A percentile compares a stretch with the other conserved stretches of the same genome.
Conservation (phyloP, 1,140 invertebrate genomes). For the Zophobas atratus region DNA sequence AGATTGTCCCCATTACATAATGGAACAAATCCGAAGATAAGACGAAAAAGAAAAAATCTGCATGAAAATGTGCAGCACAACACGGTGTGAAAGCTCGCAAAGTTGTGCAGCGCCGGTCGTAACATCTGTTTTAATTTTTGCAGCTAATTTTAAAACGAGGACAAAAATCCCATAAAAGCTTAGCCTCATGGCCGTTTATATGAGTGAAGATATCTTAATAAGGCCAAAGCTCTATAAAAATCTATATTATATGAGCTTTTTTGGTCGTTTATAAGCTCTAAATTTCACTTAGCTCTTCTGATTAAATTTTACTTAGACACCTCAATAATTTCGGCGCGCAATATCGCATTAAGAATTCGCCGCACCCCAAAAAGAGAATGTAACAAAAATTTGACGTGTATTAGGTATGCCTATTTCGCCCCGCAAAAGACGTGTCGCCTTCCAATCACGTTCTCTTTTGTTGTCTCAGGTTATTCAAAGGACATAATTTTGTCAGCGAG, state of each 20-base stretch:
- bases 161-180: neutral
- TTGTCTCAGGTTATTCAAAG: neutral
- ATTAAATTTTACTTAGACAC: slow-evolving; percentile 1
- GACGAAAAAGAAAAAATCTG: too few relatives aligned
- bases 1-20: too few relatives aligned
- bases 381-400: slow-evolving; percentile 3
- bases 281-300: slow-evolving; percentile 1
- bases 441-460: slow-evolving; percentile 1
- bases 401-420: slow-evolving; percentile 2
- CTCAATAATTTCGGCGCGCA: neutral
- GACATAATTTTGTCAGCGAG: slow-evolving; percentile 1
- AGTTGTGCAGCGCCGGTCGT: too few relatives aligned
- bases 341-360: neutral
- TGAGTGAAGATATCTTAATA: neutral
- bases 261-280: neutral
- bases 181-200: neutral
- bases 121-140: neutral
- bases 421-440: neutral
- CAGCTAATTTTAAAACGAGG: neutral
- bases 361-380: slow-evolving; percentile 1
- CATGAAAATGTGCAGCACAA: too few relatives aligned
- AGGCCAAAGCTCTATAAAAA: neutral
- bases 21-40: too few relatives aligned
- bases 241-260: neutral
- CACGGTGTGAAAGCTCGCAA: too few relatives aligned